Evolutionary conservation across 2,113 vertebrate species (phyloP).

Genomic region (Okapia johnstoni): DNA sequence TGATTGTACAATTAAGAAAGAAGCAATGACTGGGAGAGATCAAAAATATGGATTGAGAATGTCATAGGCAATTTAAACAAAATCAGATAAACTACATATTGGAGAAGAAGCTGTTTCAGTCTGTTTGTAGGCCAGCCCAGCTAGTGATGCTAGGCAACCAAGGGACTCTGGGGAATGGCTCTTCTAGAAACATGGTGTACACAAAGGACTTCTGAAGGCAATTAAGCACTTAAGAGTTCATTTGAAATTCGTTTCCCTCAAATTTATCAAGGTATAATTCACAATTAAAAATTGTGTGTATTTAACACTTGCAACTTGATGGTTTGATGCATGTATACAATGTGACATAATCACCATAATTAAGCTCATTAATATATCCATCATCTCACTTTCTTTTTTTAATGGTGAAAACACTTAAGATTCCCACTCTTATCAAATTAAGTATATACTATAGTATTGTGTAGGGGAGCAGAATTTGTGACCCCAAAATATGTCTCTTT

Average conservation of each 20-base stretch:
- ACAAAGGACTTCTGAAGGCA: not conserved
- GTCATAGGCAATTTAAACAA: not conserved
- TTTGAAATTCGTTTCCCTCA: not conserved
- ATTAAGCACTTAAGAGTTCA: not conserved
- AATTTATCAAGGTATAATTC: not conserved
- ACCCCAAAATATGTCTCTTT: not conserved
- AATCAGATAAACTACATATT: not conserved
- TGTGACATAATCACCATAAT: not conserved
- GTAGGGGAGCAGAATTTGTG: not conserved
- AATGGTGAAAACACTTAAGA: not conserved
- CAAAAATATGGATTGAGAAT: not conserved
- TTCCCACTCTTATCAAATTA: not conserved
- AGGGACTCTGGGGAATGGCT: not conserved
- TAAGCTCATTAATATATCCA: not conserved
- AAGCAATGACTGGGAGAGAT: not conserved
- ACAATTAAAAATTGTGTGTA: not conserved
- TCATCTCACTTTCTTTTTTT: not conserved
- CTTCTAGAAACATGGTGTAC: not conserved
- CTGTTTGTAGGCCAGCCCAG: not conserved
- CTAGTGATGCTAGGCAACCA: accelerated
- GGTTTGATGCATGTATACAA: not conserved
- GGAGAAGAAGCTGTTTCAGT: not conserved
- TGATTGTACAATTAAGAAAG: not conserved
- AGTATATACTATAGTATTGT: not conserved
- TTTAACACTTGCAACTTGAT: not conserved